phyloP scores from a whole-genome alignment of 2,888 invertebrate species.

The Trichogramma dendrolimi region DNA sequence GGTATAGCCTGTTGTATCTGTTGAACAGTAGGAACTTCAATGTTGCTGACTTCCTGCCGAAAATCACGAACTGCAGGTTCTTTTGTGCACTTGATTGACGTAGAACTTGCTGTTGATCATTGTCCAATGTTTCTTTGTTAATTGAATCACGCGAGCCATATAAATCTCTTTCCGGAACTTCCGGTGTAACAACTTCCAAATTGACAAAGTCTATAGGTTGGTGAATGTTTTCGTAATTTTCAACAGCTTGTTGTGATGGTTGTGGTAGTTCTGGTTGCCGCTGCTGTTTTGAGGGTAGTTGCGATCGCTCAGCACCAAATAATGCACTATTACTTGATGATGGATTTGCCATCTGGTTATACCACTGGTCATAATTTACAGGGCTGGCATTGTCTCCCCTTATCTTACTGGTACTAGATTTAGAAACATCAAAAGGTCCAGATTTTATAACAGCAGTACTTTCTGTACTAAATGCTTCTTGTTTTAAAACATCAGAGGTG shows the following conservation, averaged over 20 bases:
- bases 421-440: too few species aligned
- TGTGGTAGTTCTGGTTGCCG: constrained; percentile 25
- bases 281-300: constrained; percentile 30
- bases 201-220: constrained; percentile 46
- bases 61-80: constrained; percentile 35
- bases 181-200: constrained; percentile 43
- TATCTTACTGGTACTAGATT: too few species aligned
- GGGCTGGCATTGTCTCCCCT: too few species aligned
- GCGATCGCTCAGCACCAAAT: constrained; percentile 36
- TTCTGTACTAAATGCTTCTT: too few species aligned
- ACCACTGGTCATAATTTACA: constrained; percentile 48
- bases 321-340: constrained; percentile 25
- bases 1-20: constrained; percentile 37
- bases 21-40: constrained; percentile 41
- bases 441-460: too few species aligned
- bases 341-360: constrained; percentile 40
- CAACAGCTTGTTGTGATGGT: constrained; percentile 40
- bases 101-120: constrained; percentile 34
- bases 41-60: constrained; percentile 41
- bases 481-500: too few species aligned
- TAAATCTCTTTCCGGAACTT: constrained; percentile 42
- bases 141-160: constrained; percentile 48
- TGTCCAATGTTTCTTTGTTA: constrained; percentile 47
- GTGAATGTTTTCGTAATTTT: constrained; percentile 47
- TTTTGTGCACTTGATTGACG: constrained; percentile 30